A percentile compares a stretch with the other conserved stretches of the same genome.
Conservation (phyloP, 1,140 invertebrate genomes). For the Patella vulgata region DNA sequence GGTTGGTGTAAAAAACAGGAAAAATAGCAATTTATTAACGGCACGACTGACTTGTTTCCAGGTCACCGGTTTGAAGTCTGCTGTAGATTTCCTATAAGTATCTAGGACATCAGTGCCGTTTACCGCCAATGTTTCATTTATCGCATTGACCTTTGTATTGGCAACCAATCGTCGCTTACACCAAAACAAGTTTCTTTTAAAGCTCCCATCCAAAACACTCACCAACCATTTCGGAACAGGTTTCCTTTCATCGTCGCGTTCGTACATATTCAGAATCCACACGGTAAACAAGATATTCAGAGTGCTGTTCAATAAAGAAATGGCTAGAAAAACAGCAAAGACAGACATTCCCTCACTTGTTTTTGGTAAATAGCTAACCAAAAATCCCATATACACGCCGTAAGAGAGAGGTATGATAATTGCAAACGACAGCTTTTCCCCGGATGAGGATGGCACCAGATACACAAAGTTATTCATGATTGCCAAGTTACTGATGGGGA, state of each 20-base stretch:
- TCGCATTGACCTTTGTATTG: no score
- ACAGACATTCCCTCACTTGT: background rate
- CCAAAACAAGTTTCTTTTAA: no score
- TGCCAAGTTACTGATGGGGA: slow-evolving; percentile 20
- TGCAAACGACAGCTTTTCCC: slow-evolving; percentile 25
- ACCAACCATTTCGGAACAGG: background rate
- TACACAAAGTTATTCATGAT: slow-evolving; percentile 19
- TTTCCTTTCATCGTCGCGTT: background rate
- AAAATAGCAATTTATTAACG: no score
- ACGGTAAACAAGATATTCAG: background rate
- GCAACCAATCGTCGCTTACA: no score
- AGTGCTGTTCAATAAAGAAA: background rate
- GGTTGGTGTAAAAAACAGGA: no score
- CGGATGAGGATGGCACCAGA: slow-evolving; percentile 14
- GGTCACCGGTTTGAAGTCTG: no score
- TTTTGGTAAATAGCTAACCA: background rate
- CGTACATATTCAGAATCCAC: background rate
- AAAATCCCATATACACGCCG: slow-evolving; percentile 6
- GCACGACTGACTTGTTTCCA: no score
- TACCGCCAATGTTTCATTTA: no score
- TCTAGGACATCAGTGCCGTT: no score
- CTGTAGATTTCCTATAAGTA: no score
- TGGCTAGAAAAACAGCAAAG: background rate
- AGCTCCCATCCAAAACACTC: no score
- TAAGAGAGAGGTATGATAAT: slow-evolving; percentile 22